phyloP scores from a whole-genome alignment of 2,113 vertebrate genomes.

The Festucalex cinctus region DNA sequence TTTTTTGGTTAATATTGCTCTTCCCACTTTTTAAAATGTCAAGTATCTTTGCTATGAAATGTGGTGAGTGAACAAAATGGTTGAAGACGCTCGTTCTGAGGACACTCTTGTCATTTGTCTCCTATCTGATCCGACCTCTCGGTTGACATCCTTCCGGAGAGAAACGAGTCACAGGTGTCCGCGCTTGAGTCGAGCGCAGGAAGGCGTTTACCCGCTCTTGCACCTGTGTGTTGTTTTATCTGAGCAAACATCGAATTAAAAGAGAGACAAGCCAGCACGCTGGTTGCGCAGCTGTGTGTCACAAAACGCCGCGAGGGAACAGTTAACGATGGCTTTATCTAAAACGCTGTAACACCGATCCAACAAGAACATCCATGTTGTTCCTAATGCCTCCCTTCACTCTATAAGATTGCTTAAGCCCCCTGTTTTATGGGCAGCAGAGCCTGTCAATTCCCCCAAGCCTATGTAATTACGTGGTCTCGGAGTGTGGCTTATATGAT shows the following conservation, averaged over 20 bases:
- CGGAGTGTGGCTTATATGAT: constrained; percentile 56
- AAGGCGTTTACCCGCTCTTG: background rate
- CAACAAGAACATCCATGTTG: constrained; percentile 48
- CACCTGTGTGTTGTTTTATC: background rate
- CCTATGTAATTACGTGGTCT: constrained; percentile 62
- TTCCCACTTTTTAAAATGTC: too few species aligned
- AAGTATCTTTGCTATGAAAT: background rate
- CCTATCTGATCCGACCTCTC: constrained; percentile 48
- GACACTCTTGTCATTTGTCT: constrained; percentile 41
- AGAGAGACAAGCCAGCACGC: constrained; percentile 18
- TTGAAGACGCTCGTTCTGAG: background rate
- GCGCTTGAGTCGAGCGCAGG: background rate
- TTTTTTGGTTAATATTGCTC: too few species aligned
- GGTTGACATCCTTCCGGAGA: constrained; percentile 26
- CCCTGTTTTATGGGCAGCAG: constrained; percentile 41
- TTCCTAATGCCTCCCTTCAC: constrained; percentile 39
- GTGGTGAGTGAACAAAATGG: background rate
- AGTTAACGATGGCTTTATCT: constrained; percentile 38
- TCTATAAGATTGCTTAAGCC: constrained; percentile 55
- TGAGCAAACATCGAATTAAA: constrained; percentile 34
- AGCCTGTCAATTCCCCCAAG: constrained; percentile 56
- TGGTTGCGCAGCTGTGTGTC: constrained; percentile 22
- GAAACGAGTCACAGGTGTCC: constrained; percentile 15
- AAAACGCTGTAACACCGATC: constrained; percentile 33
- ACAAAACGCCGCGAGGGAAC: constrained; percentile 35